phyloP scores from a whole-genome alignment of 2,888 invertebrate species.

The Ornithoptera priamus region DNA sequence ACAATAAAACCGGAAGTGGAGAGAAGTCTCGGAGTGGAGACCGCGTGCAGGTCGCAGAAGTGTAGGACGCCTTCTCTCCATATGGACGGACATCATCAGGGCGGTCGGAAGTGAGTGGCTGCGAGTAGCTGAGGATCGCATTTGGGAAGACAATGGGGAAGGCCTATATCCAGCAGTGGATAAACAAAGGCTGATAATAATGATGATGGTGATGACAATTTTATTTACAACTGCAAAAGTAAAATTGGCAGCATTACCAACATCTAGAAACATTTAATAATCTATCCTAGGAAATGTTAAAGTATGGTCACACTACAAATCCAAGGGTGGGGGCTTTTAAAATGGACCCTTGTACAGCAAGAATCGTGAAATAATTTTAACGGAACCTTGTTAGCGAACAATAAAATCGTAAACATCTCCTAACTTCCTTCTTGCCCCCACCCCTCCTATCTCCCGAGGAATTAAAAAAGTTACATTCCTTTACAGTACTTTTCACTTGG shows the following conservation, averaged over 20 bases:
- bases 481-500: background rate
- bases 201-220: no score
- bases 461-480: constrained; percentile 3
- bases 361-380: constrained; percentile 28
- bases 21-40: no score
- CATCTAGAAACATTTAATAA: background rate
- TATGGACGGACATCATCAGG: no score
- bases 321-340: constrained; percentile 13
- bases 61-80: no score
- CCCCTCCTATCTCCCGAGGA: background rate
- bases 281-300: background rate
- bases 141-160: no score
- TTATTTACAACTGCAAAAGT: background rate
- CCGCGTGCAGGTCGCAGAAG: no score
- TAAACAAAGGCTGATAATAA: no score
- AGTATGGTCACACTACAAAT: background rate
- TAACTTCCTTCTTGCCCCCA: constrained; percentile 2
- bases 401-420: constrained; percentile 27
- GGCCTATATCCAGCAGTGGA: no score
- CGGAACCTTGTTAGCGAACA: constrained; percentile 23
- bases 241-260: background rate
- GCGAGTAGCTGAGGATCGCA: no score
- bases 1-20: no score
- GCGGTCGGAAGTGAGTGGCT: no score
- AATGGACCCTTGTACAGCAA: constrained; percentile 22